Evolutionary conservation across 2,888 invertebrate genomes (phyloP).

Genomic region (Rhamnusium bicolor): DNA sequence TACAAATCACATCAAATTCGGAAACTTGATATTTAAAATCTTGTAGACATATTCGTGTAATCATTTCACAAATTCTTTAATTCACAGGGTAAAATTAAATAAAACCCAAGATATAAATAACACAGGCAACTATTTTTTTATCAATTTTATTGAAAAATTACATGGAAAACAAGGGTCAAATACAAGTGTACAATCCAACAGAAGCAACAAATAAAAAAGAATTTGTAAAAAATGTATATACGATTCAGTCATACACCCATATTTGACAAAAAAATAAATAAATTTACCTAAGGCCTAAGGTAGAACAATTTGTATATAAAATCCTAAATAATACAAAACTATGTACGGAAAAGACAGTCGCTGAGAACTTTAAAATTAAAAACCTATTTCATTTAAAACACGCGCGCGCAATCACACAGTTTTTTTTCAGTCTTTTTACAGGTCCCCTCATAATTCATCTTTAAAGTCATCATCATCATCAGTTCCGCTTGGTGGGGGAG

Average conservation of each 20-base stretch:
- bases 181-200: conserved; percentile 63
- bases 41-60: too few relatives aligned
- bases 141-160: conserved; percentile 59
- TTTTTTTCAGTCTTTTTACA: conserved; percentile 62
- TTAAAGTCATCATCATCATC: conserved; percentile 85
- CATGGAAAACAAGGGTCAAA: conserved; percentile 57
- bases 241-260: conserved; percentile 61
- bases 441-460: conserved; percentile 82
- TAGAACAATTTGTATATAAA: conserved; percentile 57
- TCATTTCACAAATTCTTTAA: too few relatives aligned
- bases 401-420: conserved; percentile 40
- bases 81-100: too few relatives aligned
- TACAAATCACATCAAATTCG: too few relatives aligned
- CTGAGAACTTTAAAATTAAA: conserved; percentile 35
- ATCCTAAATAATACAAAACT: conserved; percentile 46
- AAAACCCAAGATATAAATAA: neutral
- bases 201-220: conserved; percentile 51
- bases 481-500: conserved; percentile 81
- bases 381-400: conserved; percentile 17
- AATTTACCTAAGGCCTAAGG: conserved; percentile 45
- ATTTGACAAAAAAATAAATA: conserved; percentile 64
- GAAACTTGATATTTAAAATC: too few relatives aligned
- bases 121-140: neutral
- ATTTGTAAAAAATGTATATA: conserved; percentile 40
- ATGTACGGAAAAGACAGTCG: conserved; percentile 36